These are phyloP conservation scores for Tragulus kanchil DNA, from an alignment of 2,113 vertebrate species.

Conservation along the genomic window DNA sequence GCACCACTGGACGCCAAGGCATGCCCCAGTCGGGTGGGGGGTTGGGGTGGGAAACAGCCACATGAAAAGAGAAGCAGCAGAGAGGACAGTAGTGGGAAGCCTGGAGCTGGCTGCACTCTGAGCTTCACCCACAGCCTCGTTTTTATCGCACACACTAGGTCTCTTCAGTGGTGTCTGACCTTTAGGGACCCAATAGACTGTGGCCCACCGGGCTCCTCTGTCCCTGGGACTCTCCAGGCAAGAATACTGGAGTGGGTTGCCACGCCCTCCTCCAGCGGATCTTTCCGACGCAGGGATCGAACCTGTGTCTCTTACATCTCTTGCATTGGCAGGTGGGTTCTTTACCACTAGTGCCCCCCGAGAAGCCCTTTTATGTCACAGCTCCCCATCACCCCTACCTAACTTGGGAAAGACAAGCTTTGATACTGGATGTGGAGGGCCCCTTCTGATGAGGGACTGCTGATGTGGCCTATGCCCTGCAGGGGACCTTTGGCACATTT, in stretches of 20 bases:
- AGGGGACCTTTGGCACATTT: no score
- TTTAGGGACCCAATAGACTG: not conserved
- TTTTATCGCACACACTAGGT: not conserved
- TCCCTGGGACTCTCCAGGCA: not conserved
- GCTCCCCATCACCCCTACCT: not conserved
- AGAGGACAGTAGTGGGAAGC: not conserved
- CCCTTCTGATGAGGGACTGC: not conserved
- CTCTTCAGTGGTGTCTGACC: not conserved
- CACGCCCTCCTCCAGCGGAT: not conserved
- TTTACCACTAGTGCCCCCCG: not conserved
- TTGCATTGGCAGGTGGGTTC: not conserved
- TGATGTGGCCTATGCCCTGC: not conserved
- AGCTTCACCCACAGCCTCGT: not conserved
- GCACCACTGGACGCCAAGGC: not conserved
- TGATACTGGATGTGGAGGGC: not conserved
- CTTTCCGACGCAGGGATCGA: not conserved
- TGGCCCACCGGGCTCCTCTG: not conserved
- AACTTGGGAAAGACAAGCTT: not conserved
- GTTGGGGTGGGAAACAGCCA: not conserved
- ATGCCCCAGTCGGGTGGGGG: not conserved
- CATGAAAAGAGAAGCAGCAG: not conserved
- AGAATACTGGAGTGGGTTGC: not conserved
- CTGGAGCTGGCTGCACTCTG: not conserved
- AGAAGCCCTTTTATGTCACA: not conserved
- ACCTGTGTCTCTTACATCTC: not conserved